Evolutionary conservation across 2,113 vertebrate genomes (phyloP), one percentile per base, ranked within the genome.

Genomic region (Aptenodytes patagonicus): DNA sequence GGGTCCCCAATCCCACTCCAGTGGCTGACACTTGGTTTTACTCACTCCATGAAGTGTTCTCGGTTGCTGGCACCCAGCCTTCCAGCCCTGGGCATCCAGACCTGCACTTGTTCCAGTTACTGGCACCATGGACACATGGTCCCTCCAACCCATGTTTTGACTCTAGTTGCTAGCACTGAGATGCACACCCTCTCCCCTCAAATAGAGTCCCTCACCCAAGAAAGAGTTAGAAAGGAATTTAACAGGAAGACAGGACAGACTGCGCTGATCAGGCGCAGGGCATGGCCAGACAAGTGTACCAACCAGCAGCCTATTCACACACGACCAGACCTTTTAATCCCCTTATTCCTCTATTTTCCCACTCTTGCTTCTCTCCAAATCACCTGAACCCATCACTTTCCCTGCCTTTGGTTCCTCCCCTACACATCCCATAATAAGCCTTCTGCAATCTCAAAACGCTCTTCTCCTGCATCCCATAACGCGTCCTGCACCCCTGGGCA

Each of bases 91-190:
- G 5, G 46, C 17, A 88, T 10, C 36, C 57, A 89, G 38, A 93
- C 7, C 17, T 21, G 26, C n/a, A 17, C 12, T 54, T 17, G 20
- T n/a, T 83, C 32, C 49, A 94, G 26, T 5, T 68, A n/a, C 52
- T 68, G 47, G n/a, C 38, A 83, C 18, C n/a, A 68, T 0, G 1
- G 34, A 70, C 16, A 44, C 11, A 3, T 0, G 2, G 78, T 46
- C 24, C 17, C 58, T 82, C 11, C 0, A 0, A 54, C 9, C 4
- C 28, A 46, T 7, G 22, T 10, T 71, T 28, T 70, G 31, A 66
- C 47, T 49, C 11, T 8, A 87, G 47, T 25, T 83, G 21, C 38
- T 55, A 76, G 57, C 14, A 46, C 29, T 15, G 21, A 66, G 55
- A 46, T 17, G 11, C 8, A 87, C 14, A 86, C 5, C 18, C 24